These are phyloP conservation scores for Pammene fasciana DNA, from an alignment of 2,888 invertebrate species.

Conservation along the genomic window DNA sequence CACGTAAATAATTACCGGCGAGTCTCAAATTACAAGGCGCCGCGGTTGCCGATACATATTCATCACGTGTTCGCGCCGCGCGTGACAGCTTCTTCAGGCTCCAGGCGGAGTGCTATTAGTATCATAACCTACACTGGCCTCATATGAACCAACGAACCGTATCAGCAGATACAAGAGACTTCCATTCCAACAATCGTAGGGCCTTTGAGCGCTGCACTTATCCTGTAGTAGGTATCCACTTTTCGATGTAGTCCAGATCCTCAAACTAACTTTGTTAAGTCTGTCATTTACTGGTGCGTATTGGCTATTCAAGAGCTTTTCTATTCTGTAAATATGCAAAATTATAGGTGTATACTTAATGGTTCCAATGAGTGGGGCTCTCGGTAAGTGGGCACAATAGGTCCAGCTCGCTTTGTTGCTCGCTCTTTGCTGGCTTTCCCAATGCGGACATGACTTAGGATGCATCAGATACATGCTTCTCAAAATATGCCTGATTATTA, in stretches of 20 bases:
- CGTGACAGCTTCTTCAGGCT: constrained; percentile 81
- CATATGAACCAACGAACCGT: neutral
- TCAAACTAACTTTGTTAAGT: too few relatives aligned
- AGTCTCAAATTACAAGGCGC: constrained; percentile 82
- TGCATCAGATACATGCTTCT: constrained; percentile 4
- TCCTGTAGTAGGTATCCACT: too few relatives aligned
- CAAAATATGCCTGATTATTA: neutral
- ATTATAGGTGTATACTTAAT: neutral
- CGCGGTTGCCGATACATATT: constrained; percentile 80
- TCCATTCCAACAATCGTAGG: neutral
- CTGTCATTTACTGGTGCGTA: too few relatives aligned
- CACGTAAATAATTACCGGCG: constrained; percentile 83
- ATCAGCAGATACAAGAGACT: neutral
- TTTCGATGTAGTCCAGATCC: too few relatives aligned
- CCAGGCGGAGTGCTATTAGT: constrained; percentile 10
- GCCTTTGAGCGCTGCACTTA: neutral
- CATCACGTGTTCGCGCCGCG: constrained; percentile 79
- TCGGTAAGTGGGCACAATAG: neutral
- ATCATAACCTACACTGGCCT: neutral
- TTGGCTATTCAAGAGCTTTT: too few relatives aligned
- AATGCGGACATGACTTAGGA: constrained; percentile 2
- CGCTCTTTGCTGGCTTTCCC: constrained; percentile 7
- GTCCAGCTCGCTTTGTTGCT: constrained; percentile 11
- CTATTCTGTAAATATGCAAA: neutral
- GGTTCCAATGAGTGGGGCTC: neutral